Evolutionary conservation across 2,113 vertebrate genomes (phyloP).

Genomic region (Varanus komodoensis): DNA sequence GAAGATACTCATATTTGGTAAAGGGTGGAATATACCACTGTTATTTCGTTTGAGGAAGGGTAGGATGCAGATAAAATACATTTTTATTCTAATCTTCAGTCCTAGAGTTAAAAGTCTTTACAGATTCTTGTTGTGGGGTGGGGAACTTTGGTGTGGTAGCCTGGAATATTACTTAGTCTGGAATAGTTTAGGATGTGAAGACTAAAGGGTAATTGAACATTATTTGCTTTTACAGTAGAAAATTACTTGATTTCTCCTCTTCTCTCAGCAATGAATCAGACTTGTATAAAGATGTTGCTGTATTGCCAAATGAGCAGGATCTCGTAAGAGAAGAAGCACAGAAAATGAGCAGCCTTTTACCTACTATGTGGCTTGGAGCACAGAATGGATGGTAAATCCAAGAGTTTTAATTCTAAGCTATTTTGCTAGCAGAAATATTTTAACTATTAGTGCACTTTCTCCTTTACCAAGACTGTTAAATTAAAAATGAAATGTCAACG

Average conservation of each 20-base stretch:
- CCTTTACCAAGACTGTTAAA: background rate
- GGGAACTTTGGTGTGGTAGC: background rate
- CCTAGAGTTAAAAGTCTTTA: background rate
- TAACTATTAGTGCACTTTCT: background rate
- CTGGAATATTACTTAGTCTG: background rate
- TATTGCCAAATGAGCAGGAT: conserved; percentile 89
- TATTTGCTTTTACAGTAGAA: conserved; percentile 34
- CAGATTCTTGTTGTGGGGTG: background rate
- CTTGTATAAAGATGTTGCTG: conserved; percentile 86
- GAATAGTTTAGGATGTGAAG: background rate
- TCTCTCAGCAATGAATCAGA: conserved; percentile 83
- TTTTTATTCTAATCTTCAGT: background rate
- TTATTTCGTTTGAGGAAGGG: background rate
- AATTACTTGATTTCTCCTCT: conserved; percentile 5
- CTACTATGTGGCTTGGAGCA: conserved; percentile 98
- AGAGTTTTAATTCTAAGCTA: background rate
- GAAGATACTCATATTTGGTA: background rate
- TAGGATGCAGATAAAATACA: background rate
- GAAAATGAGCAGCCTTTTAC: conserved; percentile 97
- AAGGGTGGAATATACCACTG: background rate
- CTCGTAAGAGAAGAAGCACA: conserved; percentile 95
- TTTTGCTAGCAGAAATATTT: background rate
- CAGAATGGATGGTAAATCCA: conserved; percentile 94
- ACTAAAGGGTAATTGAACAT: conserved; percentile 12
- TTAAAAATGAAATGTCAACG: background rate